phyloP scores from a whole-genome alignment of 2,797 vertebrate genomes.

The Vespertilio murinus region DNA sequence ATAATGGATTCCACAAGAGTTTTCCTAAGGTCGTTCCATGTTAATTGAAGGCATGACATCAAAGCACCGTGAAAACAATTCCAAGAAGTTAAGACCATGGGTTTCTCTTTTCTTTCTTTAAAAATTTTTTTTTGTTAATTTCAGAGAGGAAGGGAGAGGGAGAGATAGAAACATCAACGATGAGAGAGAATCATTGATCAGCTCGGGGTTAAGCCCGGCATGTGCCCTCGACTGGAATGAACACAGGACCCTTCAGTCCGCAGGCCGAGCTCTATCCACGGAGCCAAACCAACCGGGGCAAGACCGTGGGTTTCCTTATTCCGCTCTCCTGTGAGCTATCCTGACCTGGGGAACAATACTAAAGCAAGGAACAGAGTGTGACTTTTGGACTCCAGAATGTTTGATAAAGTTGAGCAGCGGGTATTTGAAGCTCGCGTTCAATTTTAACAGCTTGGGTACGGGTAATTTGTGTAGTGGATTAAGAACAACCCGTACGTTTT shows the following conservation, averaged over 20 bases:
- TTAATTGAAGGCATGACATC: background rate
- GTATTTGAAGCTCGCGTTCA: background rate
- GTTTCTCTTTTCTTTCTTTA: background rate
- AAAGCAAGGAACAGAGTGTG: background rate
- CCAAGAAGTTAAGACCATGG: background rate
- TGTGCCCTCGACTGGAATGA: background rate
- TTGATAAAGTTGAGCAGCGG: background rate
- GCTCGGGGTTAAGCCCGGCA: background rate
- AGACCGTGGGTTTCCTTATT: background rate
- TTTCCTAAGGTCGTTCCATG: background rate
- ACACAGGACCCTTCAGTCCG: background rate
- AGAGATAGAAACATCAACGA: background rate
- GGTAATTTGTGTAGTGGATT: background rate
- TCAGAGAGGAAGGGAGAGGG: background rate
- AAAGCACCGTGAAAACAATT: background rate
- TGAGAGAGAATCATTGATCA: background rate
- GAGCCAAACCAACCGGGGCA: background rate
- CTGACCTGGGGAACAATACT: background rate
- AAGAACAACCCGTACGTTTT: conserved; percentile 11
- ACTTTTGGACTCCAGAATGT: background rate
- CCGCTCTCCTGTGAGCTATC: background rate
- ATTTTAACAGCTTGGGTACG: background rate
- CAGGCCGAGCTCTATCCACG: background rate
- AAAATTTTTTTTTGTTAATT: background rate
- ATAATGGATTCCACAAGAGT: background rate